phyloP scores from a whole-genome alignment of 2,797 vertebrate genomes.

The Triplophysa yarkandensis region DNA sequence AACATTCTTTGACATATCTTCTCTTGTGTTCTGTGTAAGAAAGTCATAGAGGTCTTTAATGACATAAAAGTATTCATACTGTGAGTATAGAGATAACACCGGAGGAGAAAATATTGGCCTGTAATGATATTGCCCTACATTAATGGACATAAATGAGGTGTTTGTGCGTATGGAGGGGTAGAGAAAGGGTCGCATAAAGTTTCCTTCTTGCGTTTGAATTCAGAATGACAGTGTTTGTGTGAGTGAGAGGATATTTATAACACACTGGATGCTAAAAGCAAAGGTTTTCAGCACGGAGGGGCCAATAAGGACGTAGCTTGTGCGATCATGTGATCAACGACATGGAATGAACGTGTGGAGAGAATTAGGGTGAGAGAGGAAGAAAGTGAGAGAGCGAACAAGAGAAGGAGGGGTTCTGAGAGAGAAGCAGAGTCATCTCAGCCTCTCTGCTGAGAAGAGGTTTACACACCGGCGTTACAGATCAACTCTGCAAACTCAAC shows the following conservation, averaged over 20 bases:
- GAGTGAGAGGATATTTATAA: conserved; percentile 57
- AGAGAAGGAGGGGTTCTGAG: conserved; percentile 24
- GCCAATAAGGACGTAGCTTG: conserved; percentile 71
- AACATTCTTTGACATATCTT: no score
- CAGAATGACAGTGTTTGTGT: conserved; percentile 30
- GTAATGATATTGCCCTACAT: neutral
- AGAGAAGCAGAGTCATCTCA: conserved; percentile 70
- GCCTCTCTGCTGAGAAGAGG: conserved; percentile 71
- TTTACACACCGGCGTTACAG: conserved; percentile 59
- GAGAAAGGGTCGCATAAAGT: conserved; percentile 57
- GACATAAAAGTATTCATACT: no score
- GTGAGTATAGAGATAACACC: no score
- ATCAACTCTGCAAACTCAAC: conserved; percentile 9
- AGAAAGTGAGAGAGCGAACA: conserved; percentile 31
- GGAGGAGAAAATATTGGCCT: conserved; percentile 4
- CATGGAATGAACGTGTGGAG: conserved; percentile 67
- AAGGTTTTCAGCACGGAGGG: conserved; percentile 62
- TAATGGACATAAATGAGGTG: neutral
- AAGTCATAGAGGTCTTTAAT: no score
- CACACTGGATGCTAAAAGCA: conserved; percentile 38
- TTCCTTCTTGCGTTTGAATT: conserved; percentile 13
- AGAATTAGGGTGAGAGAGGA: conserved; percentile 62
- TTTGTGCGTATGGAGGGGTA: neutral
- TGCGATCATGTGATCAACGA: conserved; percentile 69
- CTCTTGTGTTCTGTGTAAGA: no score